A percentile compares a stretch with the other conserved stretches of the same genome.
Conservation (phyloP, 2,797 vertebrate genomes). For the Chelidonichthys spinosus region DNA sequence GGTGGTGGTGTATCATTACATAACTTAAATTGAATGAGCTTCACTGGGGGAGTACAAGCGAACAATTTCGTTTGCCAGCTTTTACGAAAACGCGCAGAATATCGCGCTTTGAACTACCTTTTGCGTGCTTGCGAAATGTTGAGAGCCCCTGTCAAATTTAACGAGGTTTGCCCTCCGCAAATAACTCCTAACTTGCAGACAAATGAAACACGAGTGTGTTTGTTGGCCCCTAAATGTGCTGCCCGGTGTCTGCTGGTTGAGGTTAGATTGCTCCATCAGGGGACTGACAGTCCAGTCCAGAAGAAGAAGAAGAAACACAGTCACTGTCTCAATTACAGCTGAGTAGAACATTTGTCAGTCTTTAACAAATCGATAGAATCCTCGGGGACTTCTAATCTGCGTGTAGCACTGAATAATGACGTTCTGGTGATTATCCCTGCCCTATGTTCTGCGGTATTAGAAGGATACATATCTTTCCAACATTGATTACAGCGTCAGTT, state of each 20-base stretch:
- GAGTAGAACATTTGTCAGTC: constrained; percentile 39
- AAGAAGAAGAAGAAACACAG: constrained; percentile 13
- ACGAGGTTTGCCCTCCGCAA: constrained; percentile 81
- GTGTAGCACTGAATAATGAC: constrained; percentile 31
- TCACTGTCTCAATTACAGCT: constrained; percentile 38
- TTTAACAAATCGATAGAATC: constrained; percentile 61
- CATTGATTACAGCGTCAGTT: constrained; percentile 26
- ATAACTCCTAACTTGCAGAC: constrained; percentile 78
- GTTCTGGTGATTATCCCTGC: constrained; percentile 14
- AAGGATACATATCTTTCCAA: constrained; percentile 20
- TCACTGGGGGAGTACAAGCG: neutral
- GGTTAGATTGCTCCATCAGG: constrained; percentile 57
- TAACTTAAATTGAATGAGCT: constrained; percentile 5
- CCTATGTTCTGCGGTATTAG: constrained; percentile 21
- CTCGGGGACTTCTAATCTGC: constrained; percentile 24
- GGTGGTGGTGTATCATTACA: neutral
- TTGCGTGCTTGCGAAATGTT: constrained; percentile 86
- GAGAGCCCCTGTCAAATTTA: constrained; percentile 82
- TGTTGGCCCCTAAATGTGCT: constrained; percentile 68
- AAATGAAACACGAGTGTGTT: constrained; percentile 81
- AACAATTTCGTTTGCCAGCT: constrained; percentile 34
- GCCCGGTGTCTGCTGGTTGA: constrained; percentile 45
- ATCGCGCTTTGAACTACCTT: constrained; percentile 79
- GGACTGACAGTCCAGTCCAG: constrained; percentile 30
- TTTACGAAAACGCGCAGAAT: constrained; percentile 48